Evolutionary conservation across 2,113 vertebrate genomes (phyloP), one percentile per base, ranked within the genome.

Genomic region (Lampris megalopsis): DNA sequence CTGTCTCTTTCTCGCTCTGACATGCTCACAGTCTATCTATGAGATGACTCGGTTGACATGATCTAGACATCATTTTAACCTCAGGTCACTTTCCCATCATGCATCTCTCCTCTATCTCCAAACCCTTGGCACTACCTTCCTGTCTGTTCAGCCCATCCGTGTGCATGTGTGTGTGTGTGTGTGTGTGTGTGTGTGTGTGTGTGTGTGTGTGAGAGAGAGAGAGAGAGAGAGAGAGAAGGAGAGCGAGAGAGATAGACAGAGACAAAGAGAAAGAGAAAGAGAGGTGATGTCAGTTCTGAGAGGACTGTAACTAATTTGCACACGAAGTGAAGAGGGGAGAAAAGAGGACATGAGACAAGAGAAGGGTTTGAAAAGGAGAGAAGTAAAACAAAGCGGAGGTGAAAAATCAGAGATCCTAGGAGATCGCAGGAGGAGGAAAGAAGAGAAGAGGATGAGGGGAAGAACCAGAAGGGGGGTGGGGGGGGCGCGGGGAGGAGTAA

Each of bases 1-100:
- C 43, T 45, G 1, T 45, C 4, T 45, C 4, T 45, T 45, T 45
- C 43, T 45, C 7, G 7, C 7, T 45, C 43, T 45, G 7, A 45
- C 43, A 4, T 45, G 43, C 43, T 45, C 2, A 45, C 4, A 4
- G 7, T 53, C 50, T 11, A 13, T 13, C 50, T 53, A 53, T n/a
- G 10, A 53, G 35, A 42, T 70, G 37, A 76, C 48, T 63, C 47
- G 24, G 24, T 24, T 24, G 24, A 63, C 2, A 36, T 11, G 8
- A 59, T 47, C 47, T 48, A 35, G 10, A 53, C 10, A 13, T 53
- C 50, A 53, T 13, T 13, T 53, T 10, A 11, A 10, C 13, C 50
- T 4, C 41, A 45, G 73, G 64, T 63, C 62, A 60, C 48, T 53
- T 73, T 83, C 78, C 75, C 82, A 87, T 50, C n/a, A 74, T 69